A percentile compares a stretch with the other conserved stretches of the same genome.
Conservation (phyloP, 1,140 invertebrate species). For the Drosophila parvula region DNA sequence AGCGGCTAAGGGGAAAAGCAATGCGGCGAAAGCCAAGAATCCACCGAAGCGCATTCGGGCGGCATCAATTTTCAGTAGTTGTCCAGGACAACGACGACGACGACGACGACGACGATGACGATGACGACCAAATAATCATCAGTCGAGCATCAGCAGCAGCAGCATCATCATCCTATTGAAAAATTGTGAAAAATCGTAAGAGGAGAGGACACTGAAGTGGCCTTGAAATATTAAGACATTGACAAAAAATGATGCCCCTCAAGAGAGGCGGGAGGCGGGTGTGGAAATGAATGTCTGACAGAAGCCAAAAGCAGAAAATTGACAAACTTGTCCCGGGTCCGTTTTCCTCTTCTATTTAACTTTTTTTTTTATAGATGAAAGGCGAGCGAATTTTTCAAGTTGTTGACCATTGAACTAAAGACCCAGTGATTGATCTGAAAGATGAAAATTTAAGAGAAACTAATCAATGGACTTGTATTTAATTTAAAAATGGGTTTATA, state of each 20-base stretch:
- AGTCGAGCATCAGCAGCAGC: slow-evolving; percentile 30
- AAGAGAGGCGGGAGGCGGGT: not conserved
- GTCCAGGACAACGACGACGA: slow-evolving; percentile 64
- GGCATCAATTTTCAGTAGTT: slow-evolving; percentile 79
- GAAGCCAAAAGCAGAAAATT: slow-evolving; percentile 39
- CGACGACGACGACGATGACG: slow-evolving; percentile 51
- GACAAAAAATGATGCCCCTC: slow-evolving; percentile 41
- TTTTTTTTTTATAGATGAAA: slow-evolving; percentile 35
- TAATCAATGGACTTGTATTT: slow-evolving; percentile 3
- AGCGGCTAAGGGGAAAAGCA: not conserved
- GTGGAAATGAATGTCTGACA: slow-evolving; percentile 20
- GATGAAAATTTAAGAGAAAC: slow-evolving; percentile 9
- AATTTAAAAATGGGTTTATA: not conserved
- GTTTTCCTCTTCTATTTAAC: not conserved
- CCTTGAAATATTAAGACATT: slow-evolving; percentile 66
- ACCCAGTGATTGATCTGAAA: slow-evolving; percentile 21
- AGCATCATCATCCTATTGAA: slow-evolving; percentile 35
- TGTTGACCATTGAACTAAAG: slow-evolving; percentile 8
- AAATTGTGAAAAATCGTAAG: slow-evolving; percentile 61
- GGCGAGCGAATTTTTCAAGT: slow-evolving; percentile 1
- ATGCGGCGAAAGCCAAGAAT: slow-evolving; percentile 1
- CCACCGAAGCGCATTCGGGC: slow-evolving; percentile 40
- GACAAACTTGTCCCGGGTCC: slow-evolving; percentile 28
- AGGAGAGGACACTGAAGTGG: slow-evolving; percentile 31
- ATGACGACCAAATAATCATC: slow-evolving; percentile 64